A percentile compares a stretch with the other conserved stretches of the same genome.
Conservation (phyloP, 2,888 invertebrate genomes). For the Taphrorychus bicolor region DNA sequence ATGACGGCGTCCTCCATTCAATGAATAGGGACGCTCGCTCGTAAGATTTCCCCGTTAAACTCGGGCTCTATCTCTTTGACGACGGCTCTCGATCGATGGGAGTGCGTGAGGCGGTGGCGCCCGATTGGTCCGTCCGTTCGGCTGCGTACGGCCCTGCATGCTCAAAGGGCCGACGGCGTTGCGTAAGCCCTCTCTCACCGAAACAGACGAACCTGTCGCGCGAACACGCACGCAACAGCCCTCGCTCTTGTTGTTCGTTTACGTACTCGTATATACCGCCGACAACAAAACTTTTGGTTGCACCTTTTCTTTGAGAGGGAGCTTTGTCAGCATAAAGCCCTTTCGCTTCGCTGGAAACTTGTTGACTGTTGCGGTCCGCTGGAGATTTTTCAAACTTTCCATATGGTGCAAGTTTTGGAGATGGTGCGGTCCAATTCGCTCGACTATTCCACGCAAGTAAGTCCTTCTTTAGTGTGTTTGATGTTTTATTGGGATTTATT, state of each 20-base stretch:
- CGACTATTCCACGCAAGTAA: conserved; percentile 81
- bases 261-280: conserved; percentile 4
- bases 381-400: conserved; percentile 49
- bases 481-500: not conserved
- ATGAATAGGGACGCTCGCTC: conserved; percentile 8
- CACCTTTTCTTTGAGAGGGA: not conserved
- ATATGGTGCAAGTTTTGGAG: conserved; percentile 85
- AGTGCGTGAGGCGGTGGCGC: conserved; percentile 58
- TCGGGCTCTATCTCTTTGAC: conserved; percentile 38
- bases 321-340: not conserved
- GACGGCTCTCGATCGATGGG: conserved; percentile 44
- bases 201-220: conserved; percentile 28
- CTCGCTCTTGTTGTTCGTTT: not conserved
- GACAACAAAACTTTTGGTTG: conserved; percentile 11
- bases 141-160: conserved; percentile 49
- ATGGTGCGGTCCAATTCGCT: conserved; percentile 80
- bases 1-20: conserved; percentile 8
- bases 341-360: not conserved
- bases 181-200: conserved; percentile 37
- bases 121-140: conserved; percentile 57
- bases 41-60: conserved; percentile 22
- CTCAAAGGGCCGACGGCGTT: conserved; percentile 54
- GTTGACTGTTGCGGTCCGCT: conserved; percentile 5
- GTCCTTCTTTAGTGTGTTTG: conserved; percentile 57
- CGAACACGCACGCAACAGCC: conserved; percentile 20